A percentile compares a stretch with the other conserved stretches of the same genome.
Conservation (phyloP, 2,888 invertebrate species). For the Yponomeuta plumbellus region DNA sequence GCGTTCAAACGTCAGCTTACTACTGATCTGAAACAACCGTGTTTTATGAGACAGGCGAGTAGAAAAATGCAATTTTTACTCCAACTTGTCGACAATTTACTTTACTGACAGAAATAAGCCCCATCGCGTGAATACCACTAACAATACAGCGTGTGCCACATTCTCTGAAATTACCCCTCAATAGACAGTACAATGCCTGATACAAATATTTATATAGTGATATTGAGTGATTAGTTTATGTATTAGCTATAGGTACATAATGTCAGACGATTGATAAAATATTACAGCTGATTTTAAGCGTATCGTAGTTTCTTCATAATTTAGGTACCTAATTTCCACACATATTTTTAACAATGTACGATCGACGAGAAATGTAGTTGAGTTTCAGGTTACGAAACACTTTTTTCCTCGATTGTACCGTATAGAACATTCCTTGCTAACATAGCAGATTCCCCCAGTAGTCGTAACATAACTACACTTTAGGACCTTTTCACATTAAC, state of each 20-base stretch:
- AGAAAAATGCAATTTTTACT: no score
- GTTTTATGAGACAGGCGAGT: no score
- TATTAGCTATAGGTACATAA: neutral
- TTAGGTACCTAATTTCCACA: neutral
- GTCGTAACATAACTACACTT: neutral
- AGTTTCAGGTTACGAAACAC: neutral
- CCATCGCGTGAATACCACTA: no score
- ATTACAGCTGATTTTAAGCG: neutral
- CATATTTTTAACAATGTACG: neutral
- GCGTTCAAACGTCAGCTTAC: no score
- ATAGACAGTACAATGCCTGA: no score
- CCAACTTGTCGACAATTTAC: no score
- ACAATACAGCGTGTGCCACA: no score
- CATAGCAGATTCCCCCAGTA: conserved; percentile 1
- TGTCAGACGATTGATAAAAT: conserved; percentile 3
- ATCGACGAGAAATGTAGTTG: neutral
- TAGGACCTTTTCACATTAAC: neutral
- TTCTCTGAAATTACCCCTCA: no score
- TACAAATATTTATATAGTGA: neutral
- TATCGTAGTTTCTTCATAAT: conserved; percentile 2
- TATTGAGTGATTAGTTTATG: neutral
- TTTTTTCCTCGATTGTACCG: neutral
- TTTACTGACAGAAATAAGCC: no score
- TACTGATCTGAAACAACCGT: no score
- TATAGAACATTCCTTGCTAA: neutral